phyloP scores from a whole-genome alignment of 2,888 invertebrate species.

The Hirtodrosophila duncani region DNA sequence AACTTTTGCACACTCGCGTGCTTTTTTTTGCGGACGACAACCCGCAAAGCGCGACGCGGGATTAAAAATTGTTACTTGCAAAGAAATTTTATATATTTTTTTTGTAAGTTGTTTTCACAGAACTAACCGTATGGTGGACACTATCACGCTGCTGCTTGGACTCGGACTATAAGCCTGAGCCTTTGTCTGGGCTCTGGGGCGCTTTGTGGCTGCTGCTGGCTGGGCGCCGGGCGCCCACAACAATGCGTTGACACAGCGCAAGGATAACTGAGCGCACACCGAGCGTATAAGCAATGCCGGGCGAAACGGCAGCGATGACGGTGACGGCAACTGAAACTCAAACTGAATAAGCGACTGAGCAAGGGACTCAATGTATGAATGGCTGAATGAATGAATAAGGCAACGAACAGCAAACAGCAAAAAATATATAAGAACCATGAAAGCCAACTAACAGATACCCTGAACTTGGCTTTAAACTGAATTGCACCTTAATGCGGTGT shows the following conservation, averaged over 20 bases:
- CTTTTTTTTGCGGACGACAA: too few species aligned
- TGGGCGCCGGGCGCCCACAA: conserved; percentile 54
- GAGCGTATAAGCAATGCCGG: conserved; percentile 68
- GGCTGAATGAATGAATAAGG: conserved; percentile 56
- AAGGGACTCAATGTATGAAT: conserved; percentile 47
- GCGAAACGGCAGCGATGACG: conserved; percentile 27
- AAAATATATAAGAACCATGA: conserved; percentile 13
- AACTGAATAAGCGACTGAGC: conserved; percentile 32
- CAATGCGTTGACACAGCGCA: conserved; percentile 66
- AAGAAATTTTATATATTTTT: conserved; percentile 12
- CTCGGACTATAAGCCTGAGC: background rate
- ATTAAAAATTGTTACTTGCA: background rate
- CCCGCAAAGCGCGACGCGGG: conserved; percentile 14
- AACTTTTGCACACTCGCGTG: conserved; percentile 22
- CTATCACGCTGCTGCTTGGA: conserved; percentile 2
- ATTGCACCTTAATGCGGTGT: too few species aligned
- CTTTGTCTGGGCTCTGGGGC: conserved; percentile 5
- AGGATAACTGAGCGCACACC: conserved; percentile 65
- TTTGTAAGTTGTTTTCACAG: conserved; percentile 8
- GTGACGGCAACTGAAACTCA: too few species aligned
- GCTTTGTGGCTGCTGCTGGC: conserved; percentile 19
- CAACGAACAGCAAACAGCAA: too few species aligned
- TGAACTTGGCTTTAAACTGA: too few species aligned
- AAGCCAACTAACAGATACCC: conserved; percentile 1
- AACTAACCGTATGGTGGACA: conserved; percentile 50